Conservation (phyloP, 2,113 vertebrate species). For the Catharus fuscescens region DNA sequence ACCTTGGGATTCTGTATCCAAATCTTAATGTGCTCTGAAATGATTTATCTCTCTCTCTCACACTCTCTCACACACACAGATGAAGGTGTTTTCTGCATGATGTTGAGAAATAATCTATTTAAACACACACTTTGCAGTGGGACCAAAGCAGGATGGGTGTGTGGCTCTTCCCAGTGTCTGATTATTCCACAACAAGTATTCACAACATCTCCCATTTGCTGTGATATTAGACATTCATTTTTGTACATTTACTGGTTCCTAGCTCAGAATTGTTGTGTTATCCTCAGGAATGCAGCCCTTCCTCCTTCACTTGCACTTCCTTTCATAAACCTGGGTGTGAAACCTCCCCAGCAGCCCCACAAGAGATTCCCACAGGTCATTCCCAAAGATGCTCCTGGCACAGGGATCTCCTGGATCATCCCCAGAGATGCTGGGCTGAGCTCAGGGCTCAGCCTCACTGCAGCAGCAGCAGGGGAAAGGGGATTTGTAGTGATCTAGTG, state of each 20-base stretch:
- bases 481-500: background rate
- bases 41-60: background rate
- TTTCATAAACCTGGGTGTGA: background rate
- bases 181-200: background rate
- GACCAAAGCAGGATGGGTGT: background rate
- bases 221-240: background rate
- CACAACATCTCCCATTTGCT: background rate
- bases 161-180: background rate
- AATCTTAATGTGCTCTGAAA: background rate
- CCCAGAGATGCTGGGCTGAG: background rate
- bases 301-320: background rate
- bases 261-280: background rate
- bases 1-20: background rate
- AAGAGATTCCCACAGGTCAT: background rate
- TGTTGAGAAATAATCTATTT: background rate
- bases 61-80: background rate
- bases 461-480: background rate
- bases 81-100: background rate
- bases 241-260: background rate
- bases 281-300: background rate
- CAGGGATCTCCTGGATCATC: background rate
- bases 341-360: background rate
- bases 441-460: background rate
- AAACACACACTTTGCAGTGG: background rate
- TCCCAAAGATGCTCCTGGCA: background rate